Evolutionary conservation across 35 echinoderm and acorn worm species (phyloP), one percentile per base, ranked within the genome.

Genomic region (Ptychodera flava): DNA sequence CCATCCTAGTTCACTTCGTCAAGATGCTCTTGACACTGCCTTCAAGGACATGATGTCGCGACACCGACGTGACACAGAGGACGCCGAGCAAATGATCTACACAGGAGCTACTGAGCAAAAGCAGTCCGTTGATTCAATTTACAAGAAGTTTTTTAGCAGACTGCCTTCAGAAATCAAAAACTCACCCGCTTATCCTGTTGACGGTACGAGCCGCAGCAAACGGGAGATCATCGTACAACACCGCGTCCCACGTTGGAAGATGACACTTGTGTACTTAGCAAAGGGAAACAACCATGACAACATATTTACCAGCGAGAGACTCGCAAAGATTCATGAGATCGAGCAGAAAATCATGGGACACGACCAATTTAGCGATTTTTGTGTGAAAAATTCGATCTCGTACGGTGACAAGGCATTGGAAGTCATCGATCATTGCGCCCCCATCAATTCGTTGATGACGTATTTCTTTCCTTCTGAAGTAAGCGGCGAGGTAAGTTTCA

Each of bases 311-410:
- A 10, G 79, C 0, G 92, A 93, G 15, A 77, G 95, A 36, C 87
- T 97, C 0, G 32, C 82, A 78, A 87, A 80, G 22, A 97, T 97
- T 31, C 95, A 93, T 35, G 53, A 97, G 0, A 77, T 97, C 12
- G 95, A 97, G 78, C 88, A 91, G 92, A 38, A 36, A 0, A 92
- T 97, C n/a, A 97, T 93, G 89, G 85, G 82, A 22, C 92, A 93
- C 34, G 52, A 86, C 30, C 76, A 77, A 0, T 97, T 93, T 35
- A 87, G 79, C 0, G 15, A 80, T 28, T 97, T 92, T 81, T 97
- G 95, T 82, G 31, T 89, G 0, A 76, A 88, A 15, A 85, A 78
- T 29, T 15, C 27, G 0, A 33, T 36, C 10, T 89, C 92, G 0
- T 15, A 64, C 15, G 35, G 81, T 33, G 92, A 97, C 81, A 53